Conservation (phyloP, 2,888 invertebrate genomes). For the Brachyptera putata region DNA sequence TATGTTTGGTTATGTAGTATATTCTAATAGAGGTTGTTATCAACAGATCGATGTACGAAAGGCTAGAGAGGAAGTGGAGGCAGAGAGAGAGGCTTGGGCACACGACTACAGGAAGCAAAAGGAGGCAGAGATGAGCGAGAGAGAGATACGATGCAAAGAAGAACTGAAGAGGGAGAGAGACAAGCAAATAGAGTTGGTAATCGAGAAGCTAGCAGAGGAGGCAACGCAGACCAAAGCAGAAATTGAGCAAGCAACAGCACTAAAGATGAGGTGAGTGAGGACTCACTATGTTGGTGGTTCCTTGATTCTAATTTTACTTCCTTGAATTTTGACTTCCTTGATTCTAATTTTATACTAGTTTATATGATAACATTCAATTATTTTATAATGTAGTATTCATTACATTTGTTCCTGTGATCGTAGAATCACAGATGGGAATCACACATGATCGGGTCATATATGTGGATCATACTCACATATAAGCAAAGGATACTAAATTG, state of each 20-base stretch:
- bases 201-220: slow-evolving; percentile 64
- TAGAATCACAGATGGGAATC: too few relatives aligned
- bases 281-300: neutral
- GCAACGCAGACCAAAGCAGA: slow-evolving; percentile 49
- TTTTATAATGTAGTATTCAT: neutral
- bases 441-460: too few relatives aligned
- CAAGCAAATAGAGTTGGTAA: slow-evolving; percentile 70
- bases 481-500: too few relatives aligned
- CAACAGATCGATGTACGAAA: slow-evolving; percentile 49
- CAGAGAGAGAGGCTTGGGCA: slow-evolving; percentile 61
- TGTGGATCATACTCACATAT: too few relatives aligned
- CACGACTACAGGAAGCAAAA: slow-evolving; percentile 60
- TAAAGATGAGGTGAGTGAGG: slow-evolving; percentile 44
- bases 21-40: too few relatives aligned
- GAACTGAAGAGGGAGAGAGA: slow-evolving; percentile 70
- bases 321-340: too few relatives aligned
- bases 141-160: slow-evolving; percentile 63
- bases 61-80: slow-evolving; percentile 56
- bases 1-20: too few relatives aligned
- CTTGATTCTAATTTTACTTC: too few relatives aligned
- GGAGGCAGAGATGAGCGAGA: slow-evolving; percentile 56
- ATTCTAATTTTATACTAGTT: too few relatives aligned
- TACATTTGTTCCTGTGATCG: too few relatives aligned
- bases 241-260: slow-evolving; percentile 57
- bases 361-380: too few relatives aligned